phyloP scores from a whole-genome alignment of 2,888 invertebrate genomes.

The Drosophila algonquin region DNA sequence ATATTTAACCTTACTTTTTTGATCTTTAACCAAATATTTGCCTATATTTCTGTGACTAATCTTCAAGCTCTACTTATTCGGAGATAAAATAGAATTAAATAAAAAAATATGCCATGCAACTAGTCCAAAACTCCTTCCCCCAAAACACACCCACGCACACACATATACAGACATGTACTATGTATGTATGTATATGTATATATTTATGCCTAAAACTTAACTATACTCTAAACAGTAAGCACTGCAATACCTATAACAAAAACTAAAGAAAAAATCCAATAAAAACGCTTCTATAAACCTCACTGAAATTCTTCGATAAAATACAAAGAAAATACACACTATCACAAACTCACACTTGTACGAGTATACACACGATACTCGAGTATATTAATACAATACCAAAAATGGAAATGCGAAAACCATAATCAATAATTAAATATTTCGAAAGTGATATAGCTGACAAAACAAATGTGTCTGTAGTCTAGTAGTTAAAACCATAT shows the following conservation, averaged over 20 bases:
- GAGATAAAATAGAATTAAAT: not conserved
- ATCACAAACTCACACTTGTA: not conserved
- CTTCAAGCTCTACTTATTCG: not conserved
- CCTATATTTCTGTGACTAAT: not conserved
- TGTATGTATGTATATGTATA: conserved; percentile 34
- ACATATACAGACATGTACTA: conserved; percentile 38
- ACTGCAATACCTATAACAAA: conserved; percentile 56
- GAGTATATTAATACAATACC: conserved; percentile 30
- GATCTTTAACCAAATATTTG: not conserved
- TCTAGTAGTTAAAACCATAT: conserved; percentile 63
- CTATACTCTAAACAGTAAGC: conserved; percentile 55
- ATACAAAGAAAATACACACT: conserved; percentile 26
- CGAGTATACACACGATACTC: not conserved
- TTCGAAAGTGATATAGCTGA: conserved; percentile 78
- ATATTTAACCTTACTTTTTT: not conserved
- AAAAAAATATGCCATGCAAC: conserved; percentile 18
- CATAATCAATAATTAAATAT: conserved; percentile 77
- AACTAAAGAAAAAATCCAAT: conserved; percentile 15
- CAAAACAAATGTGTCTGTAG: conserved; percentile 77
- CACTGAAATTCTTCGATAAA: conserved; percentile 82
- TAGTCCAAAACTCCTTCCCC: not conserved
- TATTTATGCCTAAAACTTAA: conserved; percentile 34
- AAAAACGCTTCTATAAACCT: conserved; percentile 78
- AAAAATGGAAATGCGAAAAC: conserved; percentile 50
- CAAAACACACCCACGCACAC: conserved; percentile 1